Percentiles rank a stretch among this genome's conserved stretches.
These are phyloP conservation scores for Corythoichthys haematopterus DNA, from an alignment of 2,113 vertebrate genomes.

Conservation along the genomic window DNA sequence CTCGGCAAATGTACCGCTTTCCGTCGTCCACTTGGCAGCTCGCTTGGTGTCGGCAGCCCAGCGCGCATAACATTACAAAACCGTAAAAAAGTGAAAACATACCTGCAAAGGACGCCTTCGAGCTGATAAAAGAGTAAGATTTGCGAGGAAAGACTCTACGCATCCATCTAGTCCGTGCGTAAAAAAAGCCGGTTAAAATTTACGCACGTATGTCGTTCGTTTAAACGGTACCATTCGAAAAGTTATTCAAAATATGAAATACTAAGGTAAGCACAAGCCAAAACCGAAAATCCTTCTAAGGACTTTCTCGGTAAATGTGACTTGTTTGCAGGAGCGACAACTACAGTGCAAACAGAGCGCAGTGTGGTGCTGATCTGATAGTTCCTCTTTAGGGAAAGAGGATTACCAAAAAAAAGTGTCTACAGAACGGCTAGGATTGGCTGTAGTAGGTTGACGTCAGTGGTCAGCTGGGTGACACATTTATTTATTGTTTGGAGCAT, in stretches of 20 bases:
- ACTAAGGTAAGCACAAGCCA: background rate
- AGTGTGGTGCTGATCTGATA: constrained; percentile 52
- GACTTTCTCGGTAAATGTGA: constrained; percentile 23
- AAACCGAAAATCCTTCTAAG: constrained; percentile 30
- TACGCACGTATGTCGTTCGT: background rate
- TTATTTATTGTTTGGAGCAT: constrained; percentile 10
- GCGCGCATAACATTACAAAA: constrained; percentile 63
- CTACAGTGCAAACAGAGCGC: constrained; percentile 42
- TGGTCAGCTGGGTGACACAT: constrained; percentile 5
- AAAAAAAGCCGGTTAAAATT: constrained; percentile 20
- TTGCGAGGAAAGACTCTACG: background rate
- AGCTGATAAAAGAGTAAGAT: background rate
- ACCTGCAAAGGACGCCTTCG: background rate
- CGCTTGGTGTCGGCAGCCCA: constrained; percentile 43
- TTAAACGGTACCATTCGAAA: too few relatives aligned
- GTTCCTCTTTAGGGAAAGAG: constrained; percentile 51
- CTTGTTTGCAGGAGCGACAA: constrained; percentile 14
- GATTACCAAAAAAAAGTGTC: constrained; percentile 57
- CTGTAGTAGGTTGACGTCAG: constrained; percentile 58
- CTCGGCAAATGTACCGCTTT: constrained; percentile 87
- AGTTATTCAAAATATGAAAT: too few relatives aligned
- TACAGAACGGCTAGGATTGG: constrained; percentile 46
- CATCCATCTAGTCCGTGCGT: constrained; percentile 13
- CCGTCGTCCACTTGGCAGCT: constrained; percentile 69
- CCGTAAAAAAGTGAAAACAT: constrained; percentile 69